Percentiles rank a stretch among this genome's conserved stretches.
Conservation (phyloP, 2,113 vertebrate genomes). For the Girardinichthys multiradiatus region DNA sequence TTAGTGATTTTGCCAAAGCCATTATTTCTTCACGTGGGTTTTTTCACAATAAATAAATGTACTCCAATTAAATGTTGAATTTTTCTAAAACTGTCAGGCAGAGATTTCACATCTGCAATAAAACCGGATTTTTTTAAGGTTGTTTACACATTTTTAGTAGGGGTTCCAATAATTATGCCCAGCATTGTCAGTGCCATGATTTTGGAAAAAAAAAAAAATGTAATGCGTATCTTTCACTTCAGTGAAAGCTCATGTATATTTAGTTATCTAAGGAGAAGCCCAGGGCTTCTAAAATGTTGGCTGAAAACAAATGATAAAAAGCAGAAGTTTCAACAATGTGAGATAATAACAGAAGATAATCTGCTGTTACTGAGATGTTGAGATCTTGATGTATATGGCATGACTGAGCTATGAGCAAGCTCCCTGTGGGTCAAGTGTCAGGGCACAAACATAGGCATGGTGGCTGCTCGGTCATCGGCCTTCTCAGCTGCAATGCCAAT, state of each 20-base stretch:
- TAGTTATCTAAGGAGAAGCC: not conserved
- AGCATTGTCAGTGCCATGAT: not conserved
- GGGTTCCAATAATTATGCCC: not conserved
- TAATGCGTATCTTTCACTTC: not conserved
- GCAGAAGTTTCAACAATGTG: not conserved
- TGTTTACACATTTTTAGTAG: not conserved
- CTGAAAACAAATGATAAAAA: not conserved
- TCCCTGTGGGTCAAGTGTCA: slow-evolving; percentile 30
- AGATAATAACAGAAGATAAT: not conserved
- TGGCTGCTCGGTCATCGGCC: slow-evolving; percentile 31
- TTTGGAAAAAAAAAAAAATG: not conserved
- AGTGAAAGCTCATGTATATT: not conserved
- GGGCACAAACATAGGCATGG: not conserved
- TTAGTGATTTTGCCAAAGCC: too few relatives aligned
- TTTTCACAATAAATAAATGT: not conserved
- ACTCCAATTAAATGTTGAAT: not conserved
- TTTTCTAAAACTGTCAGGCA: not conserved
- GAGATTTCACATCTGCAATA: not conserved
- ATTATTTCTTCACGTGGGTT: not conserved
- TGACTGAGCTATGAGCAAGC: slow-evolving; percentile 15
- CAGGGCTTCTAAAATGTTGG: not conserved
- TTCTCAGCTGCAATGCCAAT: slow-evolving; percentile 7
- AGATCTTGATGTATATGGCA: not conserved
- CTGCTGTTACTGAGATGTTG: not conserved
- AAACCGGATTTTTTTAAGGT: not conserved